Percentiles rank a stretch among this genome's conserved stretches.
Evolutionary conservation across 2,113 vertebrate species (phyloP).

Genomic region (Erythrolamprus reginae): DNA sequence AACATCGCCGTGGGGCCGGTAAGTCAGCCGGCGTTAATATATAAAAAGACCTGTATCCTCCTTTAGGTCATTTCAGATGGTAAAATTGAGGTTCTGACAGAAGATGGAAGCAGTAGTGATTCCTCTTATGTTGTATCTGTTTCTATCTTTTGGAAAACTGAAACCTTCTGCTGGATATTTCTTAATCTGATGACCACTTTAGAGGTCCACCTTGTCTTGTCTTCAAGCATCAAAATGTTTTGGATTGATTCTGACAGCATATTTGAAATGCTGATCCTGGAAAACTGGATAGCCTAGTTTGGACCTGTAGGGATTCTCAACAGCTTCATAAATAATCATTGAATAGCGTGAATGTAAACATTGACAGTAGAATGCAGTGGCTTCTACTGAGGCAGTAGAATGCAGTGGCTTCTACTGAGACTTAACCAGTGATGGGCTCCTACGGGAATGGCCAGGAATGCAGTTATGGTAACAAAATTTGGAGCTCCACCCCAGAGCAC

Average conservation of each 20-base stretch:
- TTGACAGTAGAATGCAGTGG: not conserved
- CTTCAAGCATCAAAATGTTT: not conserved
- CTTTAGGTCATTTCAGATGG: not conserved
- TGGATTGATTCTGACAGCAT: not conserved
- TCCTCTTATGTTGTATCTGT: not conserved
- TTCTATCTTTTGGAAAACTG: not conserved
- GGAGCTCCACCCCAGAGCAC: too few relatives aligned
- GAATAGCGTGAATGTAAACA: not conserved
- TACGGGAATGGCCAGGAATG: too few relatives aligned
- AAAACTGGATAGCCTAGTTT: not conserved
- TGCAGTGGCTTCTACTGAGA: too few relatives aligned
- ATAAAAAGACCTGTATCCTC: not conserved
- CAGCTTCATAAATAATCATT: not conserved
- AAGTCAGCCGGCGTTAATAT: too few relatives aligned
- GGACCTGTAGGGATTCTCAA: not conserved
- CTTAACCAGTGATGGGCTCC: too few relatives aligned
- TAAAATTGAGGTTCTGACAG: not conserved
- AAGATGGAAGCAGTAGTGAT: not conserved
- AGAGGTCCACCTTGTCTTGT: not conserved
- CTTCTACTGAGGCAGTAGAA: too few relatives aligned
- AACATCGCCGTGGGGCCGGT: too few relatives aligned
- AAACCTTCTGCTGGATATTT: not conserved
- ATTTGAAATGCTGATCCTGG: not conserved
- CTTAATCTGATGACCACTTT: not conserved
- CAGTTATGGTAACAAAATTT: too few relatives aligned